These are phyloP conservation scores for Phrynocephalus forsythii DNA, from an alignment of 2,797 vertebrate species.

Conservation along the genomic window DNA sequence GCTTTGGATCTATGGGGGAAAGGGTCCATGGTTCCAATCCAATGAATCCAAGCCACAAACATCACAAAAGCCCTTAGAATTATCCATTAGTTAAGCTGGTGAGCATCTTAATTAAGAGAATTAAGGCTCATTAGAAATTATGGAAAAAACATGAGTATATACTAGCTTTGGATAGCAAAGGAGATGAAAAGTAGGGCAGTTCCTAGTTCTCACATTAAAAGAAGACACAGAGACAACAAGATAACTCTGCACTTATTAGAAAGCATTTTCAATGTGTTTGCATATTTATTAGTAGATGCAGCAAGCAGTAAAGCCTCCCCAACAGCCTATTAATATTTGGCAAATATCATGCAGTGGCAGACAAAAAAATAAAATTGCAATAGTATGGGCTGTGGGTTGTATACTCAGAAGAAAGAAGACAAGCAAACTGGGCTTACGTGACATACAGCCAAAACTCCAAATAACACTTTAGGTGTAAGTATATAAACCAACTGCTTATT, in stretches of 20 bases:
- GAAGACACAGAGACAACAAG: not conserved
- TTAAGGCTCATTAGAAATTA: not conserved
- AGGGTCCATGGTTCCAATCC: too few relatives aligned
- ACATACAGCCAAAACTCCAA: too few relatives aligned
- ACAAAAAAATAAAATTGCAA: not conserved
- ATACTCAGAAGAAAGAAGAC: too few relatives aligned
- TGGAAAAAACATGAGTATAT: not conserved
- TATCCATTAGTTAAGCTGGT: too few relatives aligned
- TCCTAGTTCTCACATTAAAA: not conserved
- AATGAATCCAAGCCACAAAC: too few relatives aligned
- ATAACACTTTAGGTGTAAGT: too few relatives aligned
- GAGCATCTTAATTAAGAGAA: too few relatives aligned
- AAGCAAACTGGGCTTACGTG: too few relatives aligned
- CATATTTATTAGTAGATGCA: constrained; percentile 15
- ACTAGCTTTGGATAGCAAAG: not conserved
- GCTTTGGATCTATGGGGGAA: too few relatives aligned
- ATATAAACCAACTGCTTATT: too few relatives aligned
- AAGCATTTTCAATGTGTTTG: constrained; percentile 2
- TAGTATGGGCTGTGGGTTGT: not conserved
- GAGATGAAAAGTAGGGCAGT: not conserved
- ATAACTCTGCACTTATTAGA: constrained; percentile 10
- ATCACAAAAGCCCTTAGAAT: too few relatives aligned
- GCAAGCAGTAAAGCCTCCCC: constrained; percentile 8
- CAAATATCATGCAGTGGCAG: not conserved
- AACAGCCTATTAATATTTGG: constrained; percentile 7